Evolutionary conservation across 2,113 vertebrate species (phyloP).

Genomic region (Melanerpes aurifrons): DNA sequence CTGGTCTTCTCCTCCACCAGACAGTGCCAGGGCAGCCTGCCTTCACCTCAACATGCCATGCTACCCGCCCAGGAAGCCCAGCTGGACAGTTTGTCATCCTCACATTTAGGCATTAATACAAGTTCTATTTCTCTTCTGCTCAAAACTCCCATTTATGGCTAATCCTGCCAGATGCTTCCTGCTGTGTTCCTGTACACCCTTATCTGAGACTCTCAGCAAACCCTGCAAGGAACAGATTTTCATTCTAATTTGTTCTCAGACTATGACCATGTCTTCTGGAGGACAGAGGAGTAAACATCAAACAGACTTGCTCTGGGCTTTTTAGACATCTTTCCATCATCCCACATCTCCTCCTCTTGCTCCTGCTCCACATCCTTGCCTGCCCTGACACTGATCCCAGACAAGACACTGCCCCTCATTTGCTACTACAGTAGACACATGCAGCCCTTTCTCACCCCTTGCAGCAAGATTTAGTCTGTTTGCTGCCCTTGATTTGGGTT

Average conservation of each 20-base stretch:
- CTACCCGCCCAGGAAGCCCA: not conserved
- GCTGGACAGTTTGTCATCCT: not conserved
- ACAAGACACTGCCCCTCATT: accelerated
- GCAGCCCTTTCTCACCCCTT: not conserved
- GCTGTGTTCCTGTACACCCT: not conserved
- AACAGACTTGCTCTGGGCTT: not conserved
- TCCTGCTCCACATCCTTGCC: not conserved
- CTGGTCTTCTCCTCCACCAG: not conserved
- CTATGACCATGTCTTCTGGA: not conserved
- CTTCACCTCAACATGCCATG: not conserved
- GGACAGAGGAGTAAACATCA: not conserved
- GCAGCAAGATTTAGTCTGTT: not conserved
- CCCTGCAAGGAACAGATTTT: not conserved
- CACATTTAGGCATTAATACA: not conserved
- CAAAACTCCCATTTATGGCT: slow-evolving; percentile 17
- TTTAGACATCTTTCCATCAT: not conserved
- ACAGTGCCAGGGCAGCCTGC: not conserved
- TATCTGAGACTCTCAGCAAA: slow-evolving; percentile 22
- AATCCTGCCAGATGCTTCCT: slow-evolving; percentile 42
- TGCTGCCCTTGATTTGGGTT: not conserved
- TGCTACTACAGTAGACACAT: not conserved
- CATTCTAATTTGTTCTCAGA: accelerated
- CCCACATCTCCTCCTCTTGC: not conserved
- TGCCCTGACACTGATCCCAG: not conserved
- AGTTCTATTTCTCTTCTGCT: not conserved